These are phyloP conservation scores for Tretioscincus oriximinensis DNA, from an alignment of 2,113 vertebrate genomes.

Conservation along the genomic window DNA sequence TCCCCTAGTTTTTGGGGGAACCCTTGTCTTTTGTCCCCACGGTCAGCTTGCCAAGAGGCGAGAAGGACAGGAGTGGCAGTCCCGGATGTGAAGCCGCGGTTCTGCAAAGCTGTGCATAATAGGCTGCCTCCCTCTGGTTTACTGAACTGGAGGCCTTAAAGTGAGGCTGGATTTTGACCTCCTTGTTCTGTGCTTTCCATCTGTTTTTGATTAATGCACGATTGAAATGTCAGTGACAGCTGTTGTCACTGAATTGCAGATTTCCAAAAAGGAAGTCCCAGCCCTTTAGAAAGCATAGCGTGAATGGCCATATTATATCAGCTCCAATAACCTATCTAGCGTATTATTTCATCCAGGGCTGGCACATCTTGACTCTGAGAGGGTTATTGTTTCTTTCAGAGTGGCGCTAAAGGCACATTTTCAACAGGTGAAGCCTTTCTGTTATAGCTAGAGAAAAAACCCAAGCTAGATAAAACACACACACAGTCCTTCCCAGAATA, in stretches of 20 bases:
- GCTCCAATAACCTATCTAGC: slow-evolving; percentile 28
- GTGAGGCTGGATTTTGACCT: slow-evolving; percentile 22
- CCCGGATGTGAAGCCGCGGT: slow-evolving; percentile 17
- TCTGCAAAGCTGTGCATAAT: not conserved
- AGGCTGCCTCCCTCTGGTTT: not conserved
- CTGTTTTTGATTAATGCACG: slow-evolving; percentile 38
- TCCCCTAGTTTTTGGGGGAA: slow-evolving; percentile 48
- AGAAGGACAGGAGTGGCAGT: slow-evolving; percentile 49
- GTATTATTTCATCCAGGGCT: slow-evolving; percentile 39
- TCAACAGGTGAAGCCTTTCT: slow-evolving; percentile 6
- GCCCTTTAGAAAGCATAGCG: slow-evolving; percentile 14
- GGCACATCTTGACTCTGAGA: not conserved
- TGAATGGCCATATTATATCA: slow-evolving; percentile 47
- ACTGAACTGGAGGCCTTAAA: slow-evolving; percentile 13
- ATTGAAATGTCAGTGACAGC: slow-evolving; percentile 30
- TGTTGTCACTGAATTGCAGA: slow-evolving; percentile 37
- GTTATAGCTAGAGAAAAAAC: not conserved
- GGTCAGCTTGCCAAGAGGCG: slow-evolving; percentile 24
- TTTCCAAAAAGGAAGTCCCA: slow-evolving; percentile 18
- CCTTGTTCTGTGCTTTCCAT: not conserved
- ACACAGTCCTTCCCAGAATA: not conserved
- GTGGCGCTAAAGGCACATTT: not conserved
- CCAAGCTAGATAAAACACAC: not conserved
- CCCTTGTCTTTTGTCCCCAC: slow-evolving; percentile 46
- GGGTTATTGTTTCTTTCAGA: slow-evolving; percentile 19